phyloP scores from a whole-genome alignment of 2,797 vertebrate species.

The Myotis planiceps region DNA sequence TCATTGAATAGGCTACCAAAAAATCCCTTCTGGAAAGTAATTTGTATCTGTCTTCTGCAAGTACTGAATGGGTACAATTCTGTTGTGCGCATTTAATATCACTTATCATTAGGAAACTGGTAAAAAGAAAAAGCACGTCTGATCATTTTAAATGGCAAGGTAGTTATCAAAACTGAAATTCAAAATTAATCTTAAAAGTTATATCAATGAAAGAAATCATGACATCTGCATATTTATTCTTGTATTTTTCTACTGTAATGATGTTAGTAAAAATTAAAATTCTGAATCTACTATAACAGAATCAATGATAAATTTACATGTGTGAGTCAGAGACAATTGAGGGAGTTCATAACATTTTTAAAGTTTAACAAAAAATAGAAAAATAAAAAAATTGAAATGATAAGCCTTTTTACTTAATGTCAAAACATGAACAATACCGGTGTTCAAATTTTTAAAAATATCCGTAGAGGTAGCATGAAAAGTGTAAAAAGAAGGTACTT shows the following conservation, averaged over 20 bases:
- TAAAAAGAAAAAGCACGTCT: not conserved
- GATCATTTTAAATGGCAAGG: not conserved
- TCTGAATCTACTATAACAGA: not conserved
- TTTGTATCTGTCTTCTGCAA: not conserved
- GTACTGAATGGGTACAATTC: not conserved
- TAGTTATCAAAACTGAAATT: not conserved
- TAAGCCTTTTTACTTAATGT: not conserved
- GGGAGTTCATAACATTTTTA: not conserved
- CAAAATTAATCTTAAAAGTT: not conserved
- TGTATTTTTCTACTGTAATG: not conserved
- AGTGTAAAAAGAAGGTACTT: not conserved
- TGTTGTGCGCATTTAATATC: not conserved
- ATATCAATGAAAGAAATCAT: not conserved
- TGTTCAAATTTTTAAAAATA: not conserved
- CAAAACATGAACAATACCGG: not conserved
- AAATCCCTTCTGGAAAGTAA: not conserved
- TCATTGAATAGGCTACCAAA: not conserved
- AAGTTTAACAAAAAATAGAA: not conserved
- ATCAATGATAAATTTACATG: not conserved
- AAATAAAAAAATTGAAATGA: not conserved
- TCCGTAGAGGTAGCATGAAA: not conserved
- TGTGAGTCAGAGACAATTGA: not conserved
- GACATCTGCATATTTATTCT: not conserved
- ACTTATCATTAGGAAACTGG: not conserved
- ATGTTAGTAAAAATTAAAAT: constrained; percentile 17